These are phyloP conservation scores for Acrossocheilus wenchowensis DNA, from an alignment of 2,797 vertebrate genomes.

Conservation along the genomic window DNA sequence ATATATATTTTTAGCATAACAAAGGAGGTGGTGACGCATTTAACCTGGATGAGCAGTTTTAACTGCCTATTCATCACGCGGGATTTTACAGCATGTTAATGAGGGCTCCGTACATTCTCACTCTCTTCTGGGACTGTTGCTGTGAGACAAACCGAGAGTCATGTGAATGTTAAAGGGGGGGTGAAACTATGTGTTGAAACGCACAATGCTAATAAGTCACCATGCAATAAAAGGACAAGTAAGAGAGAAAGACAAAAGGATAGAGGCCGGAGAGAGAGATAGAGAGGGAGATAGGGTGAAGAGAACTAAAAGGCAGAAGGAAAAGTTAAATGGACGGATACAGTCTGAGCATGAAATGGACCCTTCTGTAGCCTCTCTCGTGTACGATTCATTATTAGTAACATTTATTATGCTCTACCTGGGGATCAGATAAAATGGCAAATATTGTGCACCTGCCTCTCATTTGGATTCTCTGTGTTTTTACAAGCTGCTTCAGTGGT, in stretches of 20 bases:
- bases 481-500: conserved; percentile 51
- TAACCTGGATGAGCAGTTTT: conserved; percentile 52
- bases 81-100: conserved; percentile 76
- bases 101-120: conserved; percentile 66
- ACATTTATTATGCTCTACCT: neutral
- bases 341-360: conserved; percentile 41
- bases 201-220: conserved; percentile 72
- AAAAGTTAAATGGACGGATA: neutral
- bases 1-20: neutral
- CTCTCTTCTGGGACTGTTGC: conserved; percentile 71
- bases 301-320: neutral
- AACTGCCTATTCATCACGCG: conserved; percentile 56
- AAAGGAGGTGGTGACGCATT: conserved; percentile 44
- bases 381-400: conserved; percentile 21
- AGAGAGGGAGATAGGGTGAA: neutral
- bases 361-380: neutral
- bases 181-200: conserved; percentile 63
- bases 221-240: conserved; percentile 45
- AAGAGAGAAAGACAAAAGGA: conserved; percentile 37
- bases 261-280: neutral
- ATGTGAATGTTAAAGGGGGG: conserved; percentile 61
- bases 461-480: conserved; percentile 51
- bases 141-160: conserved; percentile 76
- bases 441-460: conserved; percentile 48
- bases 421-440: conserved; percentile 50